These are phyloP conservation scores for Ariolimax columbianus DNA, from an alignment of 2,888 invertebrate genomes.

Conservation along the genomic window DNA sequence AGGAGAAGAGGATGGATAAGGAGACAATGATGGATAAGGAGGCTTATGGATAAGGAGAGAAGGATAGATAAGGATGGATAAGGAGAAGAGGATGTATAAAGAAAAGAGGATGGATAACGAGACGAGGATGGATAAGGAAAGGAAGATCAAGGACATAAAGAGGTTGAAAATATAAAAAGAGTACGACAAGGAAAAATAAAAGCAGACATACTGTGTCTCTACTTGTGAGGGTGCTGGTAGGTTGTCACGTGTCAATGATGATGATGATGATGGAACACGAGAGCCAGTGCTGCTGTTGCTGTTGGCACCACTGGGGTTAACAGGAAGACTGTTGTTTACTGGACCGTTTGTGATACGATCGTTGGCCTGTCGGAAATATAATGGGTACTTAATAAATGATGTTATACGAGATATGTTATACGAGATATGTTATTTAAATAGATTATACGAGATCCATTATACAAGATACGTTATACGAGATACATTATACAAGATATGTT, in stretches of 20 bases:
- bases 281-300: slow-evolving; percentile 9
- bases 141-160: not conserved
- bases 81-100: no score
- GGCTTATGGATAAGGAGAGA: no score
- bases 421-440: no score
- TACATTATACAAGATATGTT: no score
- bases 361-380: slow-evolving; percentile 2
- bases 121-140: not conserved
- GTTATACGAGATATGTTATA: no score
- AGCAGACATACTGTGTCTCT: slow-evolving; percentile 39
- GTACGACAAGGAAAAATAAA: not conserved
- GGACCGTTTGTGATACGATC: slow-evolving; percentile 34
- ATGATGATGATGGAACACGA: not conserved
- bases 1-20: no score
- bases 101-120: no score
- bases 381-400: no score
- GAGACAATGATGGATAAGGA: no score
- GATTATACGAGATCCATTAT: no score
- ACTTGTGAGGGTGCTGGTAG: slow-evolving; percentile 23
- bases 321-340: slow-evolving; percentile 32
- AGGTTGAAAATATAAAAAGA: not conserved
- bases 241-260: slow-evolving; percentile 27
- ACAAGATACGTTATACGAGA: no score
- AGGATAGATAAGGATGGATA: no score
- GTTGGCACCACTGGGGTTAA: slow-evolving; percentile 29